Conservation (phyloP, 2,888 invertebrate genomes). For the Cryptus armator region DNA sequence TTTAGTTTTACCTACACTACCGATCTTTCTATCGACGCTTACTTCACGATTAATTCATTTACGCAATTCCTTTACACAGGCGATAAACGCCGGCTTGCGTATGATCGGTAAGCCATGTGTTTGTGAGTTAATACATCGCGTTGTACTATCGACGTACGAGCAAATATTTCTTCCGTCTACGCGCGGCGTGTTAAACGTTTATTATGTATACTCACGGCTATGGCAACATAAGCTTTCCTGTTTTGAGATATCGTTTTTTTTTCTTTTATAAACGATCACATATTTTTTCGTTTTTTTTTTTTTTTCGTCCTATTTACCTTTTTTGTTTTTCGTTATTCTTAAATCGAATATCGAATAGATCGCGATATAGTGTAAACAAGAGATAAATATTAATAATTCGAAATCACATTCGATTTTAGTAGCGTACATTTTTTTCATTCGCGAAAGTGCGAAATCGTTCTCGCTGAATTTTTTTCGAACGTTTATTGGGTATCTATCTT, state of each 20-base stretch:
- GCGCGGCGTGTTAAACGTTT: constrained; percentile 17
- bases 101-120: constrained; percentile 16
- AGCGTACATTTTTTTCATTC: background rate
- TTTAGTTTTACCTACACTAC: background rate
- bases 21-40: constrained; percentile 19
- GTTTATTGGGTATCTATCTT: constrained; percentile 24
- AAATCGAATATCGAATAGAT: background rate
- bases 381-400: too few species aligned
- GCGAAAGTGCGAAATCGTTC: constrained; percentile 23
- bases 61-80: constrained; percentile 58
- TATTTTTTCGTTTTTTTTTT: background rate
- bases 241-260: background rate
- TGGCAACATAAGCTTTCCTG: background rate
- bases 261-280: constrained; percentile 8
- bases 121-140: constrained; percentile 12
- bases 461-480: background rate
- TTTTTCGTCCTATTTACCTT: background rate
- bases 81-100: constrained; percentile 47
- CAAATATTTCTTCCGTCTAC: constrained; percentile 49
- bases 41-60: constrained; percentile 62
- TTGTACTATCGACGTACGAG: constrained; percentile 30
- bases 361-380: too few species aligned
- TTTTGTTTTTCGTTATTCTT: background rate
- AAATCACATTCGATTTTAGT: too few species aligned
- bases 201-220: background rate